Evolutionary conservation across 2,888 invertebrate species (phyloP).

Genomic region (Nomada lathburiana): DNA sequence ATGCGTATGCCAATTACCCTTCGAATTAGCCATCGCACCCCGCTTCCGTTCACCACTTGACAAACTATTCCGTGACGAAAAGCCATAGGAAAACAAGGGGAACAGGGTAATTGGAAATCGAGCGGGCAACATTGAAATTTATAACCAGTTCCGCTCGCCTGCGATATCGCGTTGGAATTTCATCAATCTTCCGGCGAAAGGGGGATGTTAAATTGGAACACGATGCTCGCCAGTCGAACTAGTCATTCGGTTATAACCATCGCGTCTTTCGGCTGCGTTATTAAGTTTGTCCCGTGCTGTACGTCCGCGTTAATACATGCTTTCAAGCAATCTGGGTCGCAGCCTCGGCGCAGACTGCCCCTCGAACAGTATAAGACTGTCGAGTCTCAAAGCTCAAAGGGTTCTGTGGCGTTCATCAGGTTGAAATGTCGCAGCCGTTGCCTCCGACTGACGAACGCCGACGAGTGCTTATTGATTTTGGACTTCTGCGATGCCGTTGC

Average conservation of each 20-base stretch:
- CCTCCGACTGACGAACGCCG: not conserved
- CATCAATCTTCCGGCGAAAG: conserved; percentile 44
- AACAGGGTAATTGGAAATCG: not conserved
- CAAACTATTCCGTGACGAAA: not conserved
- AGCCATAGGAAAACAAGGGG: not conserved
- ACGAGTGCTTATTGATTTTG: conserved; percentile 13
- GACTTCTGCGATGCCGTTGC: not conserved
- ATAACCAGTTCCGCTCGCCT: conserved; percentile 5
- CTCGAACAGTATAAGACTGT: conserved; percentile 32
- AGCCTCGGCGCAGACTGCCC: conserved; percentile 8
- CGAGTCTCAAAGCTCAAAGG: conserved; percentile 16
- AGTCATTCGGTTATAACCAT: conserved; percentile 43
- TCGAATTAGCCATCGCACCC: not conserved
- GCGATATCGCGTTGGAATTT: conserved; percentile 46
- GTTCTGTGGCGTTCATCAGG: conserved; percentile 5
- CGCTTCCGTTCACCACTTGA: not conserved
- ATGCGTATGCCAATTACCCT: not conserved
- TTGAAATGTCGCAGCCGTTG: conserved; percentile 11
- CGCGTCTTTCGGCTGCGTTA: conserved; percentile 56
- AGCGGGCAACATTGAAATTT: conserved; percentile 35
- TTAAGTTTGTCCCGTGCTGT: conserved; percentile 67
- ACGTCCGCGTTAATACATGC: conserved; percentile 64
- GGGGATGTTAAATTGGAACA: conserved; percentile 50
- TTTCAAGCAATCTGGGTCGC: conserved; percentile 57
- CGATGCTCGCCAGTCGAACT: conserved; percentile 37